Evolutionary conservation across 1,140 invertebrate species (phyloP).

Genomic region (Diorhabda elongata): DNA sequence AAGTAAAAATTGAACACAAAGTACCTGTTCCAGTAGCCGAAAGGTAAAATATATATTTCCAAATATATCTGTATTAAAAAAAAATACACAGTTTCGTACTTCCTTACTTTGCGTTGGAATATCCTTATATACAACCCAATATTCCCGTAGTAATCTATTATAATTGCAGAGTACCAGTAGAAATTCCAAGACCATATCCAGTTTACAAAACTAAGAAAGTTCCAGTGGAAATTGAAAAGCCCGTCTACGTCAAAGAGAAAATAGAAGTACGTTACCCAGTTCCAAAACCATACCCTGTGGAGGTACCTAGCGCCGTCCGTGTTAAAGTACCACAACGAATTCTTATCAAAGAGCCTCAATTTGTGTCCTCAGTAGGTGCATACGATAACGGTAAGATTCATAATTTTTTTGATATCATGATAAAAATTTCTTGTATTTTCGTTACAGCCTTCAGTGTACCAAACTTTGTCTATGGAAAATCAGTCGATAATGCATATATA

Average conservation of each 20-base stretch:
- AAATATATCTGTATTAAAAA: neutral
- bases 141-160: neutral
- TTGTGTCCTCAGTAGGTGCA: neutral
- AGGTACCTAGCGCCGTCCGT: slow-evolving; percentile 19
- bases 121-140: no score
- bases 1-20: slow-evolving; percentile 28
- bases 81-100: no score
- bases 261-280: slow-evolving; percentile 26
- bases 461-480: no score
- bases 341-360: slow-evolving; percentile 24
- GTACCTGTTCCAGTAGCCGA: slow-evolving; percentile 24
- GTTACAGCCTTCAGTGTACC: no score
- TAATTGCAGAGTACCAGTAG: slow-evolving; percentile 22
- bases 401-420: no score
- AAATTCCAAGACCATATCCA: slow-evolving; percentile 26
- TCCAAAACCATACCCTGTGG: slow-evolving; percentile 23
- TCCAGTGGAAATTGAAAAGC: slow-evolving; percentile 25
- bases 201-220: slow-evolving; percentile 29
- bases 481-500: no score
- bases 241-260: slow-evolving; percentile 29
- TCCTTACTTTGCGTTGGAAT: no score
- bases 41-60: slow-evolving; percentile 3
- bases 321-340: slow-evolving; percentile 25
- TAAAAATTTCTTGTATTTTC: no score
- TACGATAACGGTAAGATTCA: no score